Evolutionary conservation across 2,888 invertebrate species (phyloP).

Genomic region (Linhomoeus sp.): DNA sequence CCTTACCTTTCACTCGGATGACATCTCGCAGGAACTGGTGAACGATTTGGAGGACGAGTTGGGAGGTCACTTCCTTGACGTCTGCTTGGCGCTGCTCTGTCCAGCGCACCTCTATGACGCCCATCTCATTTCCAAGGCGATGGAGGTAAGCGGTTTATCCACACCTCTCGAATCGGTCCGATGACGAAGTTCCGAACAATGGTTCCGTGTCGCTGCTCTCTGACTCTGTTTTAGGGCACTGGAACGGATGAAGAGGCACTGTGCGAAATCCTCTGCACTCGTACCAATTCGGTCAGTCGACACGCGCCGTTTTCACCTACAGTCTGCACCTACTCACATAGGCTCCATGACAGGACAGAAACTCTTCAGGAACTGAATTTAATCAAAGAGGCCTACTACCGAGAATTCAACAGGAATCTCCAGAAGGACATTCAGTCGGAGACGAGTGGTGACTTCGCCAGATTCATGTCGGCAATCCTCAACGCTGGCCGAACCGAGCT

Average conservation of each 20-base stretch:
- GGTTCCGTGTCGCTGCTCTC: no score
- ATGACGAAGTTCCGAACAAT: no score
- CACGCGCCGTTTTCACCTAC: no score
- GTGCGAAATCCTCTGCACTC: constrained; percentile 10
- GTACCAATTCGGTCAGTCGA: constrained; percentile 11
- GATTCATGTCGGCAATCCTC: constrained; percentile 50
- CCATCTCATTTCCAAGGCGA: constrained; percentile 18
- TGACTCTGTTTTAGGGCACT: constrained; percentile 2
- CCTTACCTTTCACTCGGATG: neutral
- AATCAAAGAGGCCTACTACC: constrained; percentile 18
- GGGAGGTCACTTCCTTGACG: constrained; percentile 22
- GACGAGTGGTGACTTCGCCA: constrained; percentile 68
- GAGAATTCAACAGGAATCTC: constrained; percentile 31
- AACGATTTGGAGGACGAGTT: constrained; percentile 24
- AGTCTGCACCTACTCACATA: no score
- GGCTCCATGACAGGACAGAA: no score
- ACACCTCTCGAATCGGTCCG: neutral
- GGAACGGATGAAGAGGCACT: constrained; percentile 9
- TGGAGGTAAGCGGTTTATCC: constrained; percentile 8
- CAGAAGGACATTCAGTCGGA: constrained; percentile 63
- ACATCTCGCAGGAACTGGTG: constrained; percentile 24
- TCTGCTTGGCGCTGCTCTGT: constrained; percentile 19
- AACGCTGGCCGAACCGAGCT: constrained; percentile 13
- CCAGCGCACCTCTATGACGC: constrained; percentile 21
- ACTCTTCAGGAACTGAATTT: constrained; percentile 19